Evolutionary conservation across 2,888 invertebrate species (phyloP).

Genomic region (Phorcus lineatus): DNA sequence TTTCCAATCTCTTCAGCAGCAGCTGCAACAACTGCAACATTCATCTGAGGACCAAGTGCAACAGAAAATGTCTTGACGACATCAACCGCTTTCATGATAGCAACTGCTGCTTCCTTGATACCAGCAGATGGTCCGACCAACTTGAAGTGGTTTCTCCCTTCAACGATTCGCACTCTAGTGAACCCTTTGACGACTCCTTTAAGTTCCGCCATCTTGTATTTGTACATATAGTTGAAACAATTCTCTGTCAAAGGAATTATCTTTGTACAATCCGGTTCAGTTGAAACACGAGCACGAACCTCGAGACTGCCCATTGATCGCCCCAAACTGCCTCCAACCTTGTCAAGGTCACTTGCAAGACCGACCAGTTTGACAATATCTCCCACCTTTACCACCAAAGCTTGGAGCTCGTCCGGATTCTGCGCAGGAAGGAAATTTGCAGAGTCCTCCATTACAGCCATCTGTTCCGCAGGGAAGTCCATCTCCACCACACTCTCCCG

Average conservation of each 20-base stretch:
- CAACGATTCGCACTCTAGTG: background rate
- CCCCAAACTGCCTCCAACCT: background rate
- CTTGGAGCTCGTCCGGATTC: background rate
- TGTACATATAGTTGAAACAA: background rate
- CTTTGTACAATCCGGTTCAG: background rate
- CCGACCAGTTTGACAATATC: background rate
- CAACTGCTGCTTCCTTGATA: background rate
- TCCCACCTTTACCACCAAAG: background rate
- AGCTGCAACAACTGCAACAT: background rate
- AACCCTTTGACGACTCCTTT: background rate
- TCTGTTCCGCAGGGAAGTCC: background rate
- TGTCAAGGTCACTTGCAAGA: background rate
- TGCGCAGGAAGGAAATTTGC: background rate
- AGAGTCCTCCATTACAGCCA: background rate
- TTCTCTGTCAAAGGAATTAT: background rate
- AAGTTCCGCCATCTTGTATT: background rate
- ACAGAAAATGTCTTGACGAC: background rate
- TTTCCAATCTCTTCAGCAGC: background rate
- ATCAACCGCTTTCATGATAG: background rate
- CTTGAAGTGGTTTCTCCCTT: background rate
- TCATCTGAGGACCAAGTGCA: background rate
- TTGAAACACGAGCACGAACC: background rate
- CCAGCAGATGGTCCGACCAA: background rate
- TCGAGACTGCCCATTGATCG: background rate
- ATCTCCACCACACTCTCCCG: background rate